Base-by-base conservation (phyloP, 1,140 invertebrate species). In the Drosophila sp. region DNA sequence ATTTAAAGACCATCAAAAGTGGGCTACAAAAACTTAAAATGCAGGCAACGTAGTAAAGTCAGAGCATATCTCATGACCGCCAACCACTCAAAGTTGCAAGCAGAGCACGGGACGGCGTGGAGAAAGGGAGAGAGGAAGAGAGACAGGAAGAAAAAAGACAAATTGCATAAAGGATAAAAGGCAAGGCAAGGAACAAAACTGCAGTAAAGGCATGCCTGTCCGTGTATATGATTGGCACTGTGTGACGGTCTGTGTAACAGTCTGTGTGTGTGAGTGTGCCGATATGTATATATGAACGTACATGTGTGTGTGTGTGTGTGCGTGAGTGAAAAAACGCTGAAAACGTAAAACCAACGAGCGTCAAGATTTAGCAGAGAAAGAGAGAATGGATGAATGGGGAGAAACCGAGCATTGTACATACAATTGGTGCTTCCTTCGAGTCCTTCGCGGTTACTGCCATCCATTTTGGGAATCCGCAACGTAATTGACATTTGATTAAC, bases 401-500 rank as follows among this genome's bases (percentile, higher is more conserved):
- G 25, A 61, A 2, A 41, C 10, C 29, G 17, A 40, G 30, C 41
- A 50, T 23, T 64, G 65, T 74, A 62, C 71, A 57, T 75, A 64
- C 73, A 63, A 70, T 65, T 76, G 60, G 60, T 30, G 60, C n/a
- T 38, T 70, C 27, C 35, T 50, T 56, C 55, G 33, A 70, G 3
- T 8, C 11, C 23, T 50, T 44, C 10, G 62, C 41, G 66, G 8
- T 56, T 60, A 6, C 55, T 41, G 30, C 47, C 68, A 70, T 69
- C 64, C 76, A 80, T 79, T 79, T 32, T 58, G 80, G 56, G 60
- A 69, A 86, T 68, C 82, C 78, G 78, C 82, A 75, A 66, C 65
- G 68, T 85, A 85, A 86, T 85, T 85, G 81, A 86, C 82, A 78
- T 85, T 86, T 85, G 82, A 85, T 86, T 86, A 85, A 86, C 82